Evolutionary conservation across 2,113 vertebrate species (phyloP).

Genomic region (Apteryx mantelli): DNA sequence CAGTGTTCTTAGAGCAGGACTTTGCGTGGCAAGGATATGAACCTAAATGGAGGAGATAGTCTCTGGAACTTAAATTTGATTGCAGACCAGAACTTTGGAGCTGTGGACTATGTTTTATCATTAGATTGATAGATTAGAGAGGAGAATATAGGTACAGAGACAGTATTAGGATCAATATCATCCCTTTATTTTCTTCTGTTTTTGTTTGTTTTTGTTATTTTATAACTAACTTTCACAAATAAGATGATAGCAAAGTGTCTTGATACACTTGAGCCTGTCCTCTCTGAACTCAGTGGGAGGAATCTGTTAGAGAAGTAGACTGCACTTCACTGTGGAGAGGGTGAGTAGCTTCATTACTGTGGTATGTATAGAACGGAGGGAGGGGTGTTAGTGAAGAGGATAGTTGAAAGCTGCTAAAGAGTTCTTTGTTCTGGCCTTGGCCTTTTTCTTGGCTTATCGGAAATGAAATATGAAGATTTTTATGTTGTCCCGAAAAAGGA

Average conservation of each 20-base stretch:
- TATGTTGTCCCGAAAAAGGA: neutral
- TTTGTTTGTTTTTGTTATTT: neutral
- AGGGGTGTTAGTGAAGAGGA: neutral
- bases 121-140: neutral
- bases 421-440: neutral
- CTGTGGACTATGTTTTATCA: neutral
- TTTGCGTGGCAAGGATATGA: neutral
- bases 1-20: neutral
- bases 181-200: neutral
- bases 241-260: neutral
- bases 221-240: neutral
- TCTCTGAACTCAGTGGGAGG: neutral
- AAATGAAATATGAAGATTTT: slow-evolving; percentile 1
- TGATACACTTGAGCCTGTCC: neutral
- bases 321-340: neutral
- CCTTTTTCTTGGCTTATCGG: neutral
- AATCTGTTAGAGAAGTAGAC: neutral
- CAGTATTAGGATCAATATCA: neutral
- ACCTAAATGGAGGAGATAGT: neutral
- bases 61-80: neutral
- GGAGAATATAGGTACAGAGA: neutral
- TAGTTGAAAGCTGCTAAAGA: neutral
- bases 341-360: neutral
- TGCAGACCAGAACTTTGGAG: neutral
- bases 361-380: neutral